phyloP scores from a whole-genome alignment of 2,888 invertebrate species.

The Ischnus inquisitorius region DNA sequence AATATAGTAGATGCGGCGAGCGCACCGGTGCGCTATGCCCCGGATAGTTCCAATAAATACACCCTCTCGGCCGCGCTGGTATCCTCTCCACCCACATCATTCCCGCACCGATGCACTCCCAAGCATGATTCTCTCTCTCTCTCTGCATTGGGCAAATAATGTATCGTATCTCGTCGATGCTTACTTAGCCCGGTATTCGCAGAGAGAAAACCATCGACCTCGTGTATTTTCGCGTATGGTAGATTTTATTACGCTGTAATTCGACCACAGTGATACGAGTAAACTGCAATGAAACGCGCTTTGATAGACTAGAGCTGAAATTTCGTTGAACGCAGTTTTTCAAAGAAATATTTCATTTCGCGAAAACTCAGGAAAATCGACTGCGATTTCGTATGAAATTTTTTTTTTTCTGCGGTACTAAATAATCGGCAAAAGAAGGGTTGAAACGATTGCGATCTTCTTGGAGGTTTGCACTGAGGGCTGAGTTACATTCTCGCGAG shows the following conservation, averaged over 20 bases:
- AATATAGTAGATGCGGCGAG: conserved; percentile 36
- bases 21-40: conserved; percentile 37
- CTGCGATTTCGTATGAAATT: no score
- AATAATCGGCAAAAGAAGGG: no score
- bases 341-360: no score
- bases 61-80: conserved; percentile 23
- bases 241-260: not conserved
- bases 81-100: conserved; percentile 45
- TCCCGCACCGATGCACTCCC: conserved; percentile 42
- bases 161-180: conserved; percentile 52
- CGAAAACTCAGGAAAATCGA: no score
- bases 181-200: conserved; percentile 55
- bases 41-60: conserved; percentile 58
- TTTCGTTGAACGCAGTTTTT: no score
- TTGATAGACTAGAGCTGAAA: not conserved
- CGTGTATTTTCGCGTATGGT: conserved; percentile 43
- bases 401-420: no score
- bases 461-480: no score
- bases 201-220: conserved; percentile 49
- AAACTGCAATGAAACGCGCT: not conserved
- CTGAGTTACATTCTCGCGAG: no score
- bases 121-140: conserved; percentile 35
- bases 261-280: not conserved
- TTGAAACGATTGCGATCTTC: no score
- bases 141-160: conserved; percentile 56